Evolutionary conservation across 2,888 invertebrate species (phyloP).

Genomic region (Chrysopilus asiliformis): DNA sequence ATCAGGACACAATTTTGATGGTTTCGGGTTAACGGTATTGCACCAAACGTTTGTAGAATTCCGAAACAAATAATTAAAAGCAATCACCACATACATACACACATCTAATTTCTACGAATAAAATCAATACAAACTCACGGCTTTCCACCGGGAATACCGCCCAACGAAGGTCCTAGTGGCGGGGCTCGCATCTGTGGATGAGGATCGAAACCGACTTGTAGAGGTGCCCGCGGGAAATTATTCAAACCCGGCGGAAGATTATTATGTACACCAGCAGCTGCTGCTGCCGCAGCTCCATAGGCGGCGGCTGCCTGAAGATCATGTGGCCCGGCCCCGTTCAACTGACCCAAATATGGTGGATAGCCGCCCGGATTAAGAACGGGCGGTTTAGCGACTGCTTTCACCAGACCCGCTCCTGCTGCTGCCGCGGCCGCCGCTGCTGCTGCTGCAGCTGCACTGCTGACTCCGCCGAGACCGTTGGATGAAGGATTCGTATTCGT

Average conservation of each 20-base stretch:
- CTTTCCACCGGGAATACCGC: constrained; percentile 67
- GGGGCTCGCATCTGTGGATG: constrained; percentile 51
- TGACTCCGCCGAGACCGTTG: constrained; percentile 40
- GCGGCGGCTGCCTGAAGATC: constrained; percentile 45
- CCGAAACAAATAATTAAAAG: neutral
- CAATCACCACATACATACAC: neutral
- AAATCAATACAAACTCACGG: constrained; percentile 50
- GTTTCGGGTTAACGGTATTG: no score
- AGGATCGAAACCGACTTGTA: constrained; percentile 53
- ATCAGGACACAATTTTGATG: no score
- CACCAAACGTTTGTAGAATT: no score
- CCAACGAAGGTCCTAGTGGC: constrained; percentile 31
- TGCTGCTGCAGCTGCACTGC: no score
- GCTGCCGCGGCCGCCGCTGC: constrained; percentile 3
- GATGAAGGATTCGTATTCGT: constrained; percentile 45
- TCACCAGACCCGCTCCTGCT: constrained; percentile 14
- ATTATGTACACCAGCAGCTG: constrained; percentile 44
- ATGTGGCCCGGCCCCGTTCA: constrained; percentile 45
- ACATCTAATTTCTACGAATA: neutral
- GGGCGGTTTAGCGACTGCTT: constrained; percentile 19
- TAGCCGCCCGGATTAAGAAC: constrained; percentile 34
- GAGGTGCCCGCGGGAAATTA: constrained; percentile 50
- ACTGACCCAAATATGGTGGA: constrained; percentile 44
- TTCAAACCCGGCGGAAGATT: constrained; percentile 49
- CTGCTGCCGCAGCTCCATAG: constrained; percentile 30